phyloP scores from a whole-genome alignment of 2,113 vertebrate species.

The Muscicapa adusta region DNA sequence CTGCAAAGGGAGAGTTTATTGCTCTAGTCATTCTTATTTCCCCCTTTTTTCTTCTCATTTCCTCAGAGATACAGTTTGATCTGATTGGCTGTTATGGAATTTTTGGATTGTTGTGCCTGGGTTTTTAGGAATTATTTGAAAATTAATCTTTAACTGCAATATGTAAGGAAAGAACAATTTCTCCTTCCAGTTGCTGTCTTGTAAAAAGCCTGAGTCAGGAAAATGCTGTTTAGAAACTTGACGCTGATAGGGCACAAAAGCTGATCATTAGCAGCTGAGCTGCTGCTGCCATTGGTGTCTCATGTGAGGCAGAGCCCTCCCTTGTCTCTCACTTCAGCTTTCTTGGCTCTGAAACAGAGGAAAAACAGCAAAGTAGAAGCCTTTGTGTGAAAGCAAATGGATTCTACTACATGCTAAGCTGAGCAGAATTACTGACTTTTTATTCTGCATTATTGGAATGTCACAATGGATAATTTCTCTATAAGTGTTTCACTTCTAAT shows the following conservation, averaged over 20 bases:
- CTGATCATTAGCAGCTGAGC: not conserved
- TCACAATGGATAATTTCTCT: not conserved
- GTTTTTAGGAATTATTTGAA: not conserved
- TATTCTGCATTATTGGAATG: not conserved
- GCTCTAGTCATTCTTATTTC: not conserved
- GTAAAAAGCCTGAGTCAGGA: slow-evolving; percentile 22
- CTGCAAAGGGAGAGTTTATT: not conserved
- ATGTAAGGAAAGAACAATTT: not conserved
- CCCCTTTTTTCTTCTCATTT: not conserved
- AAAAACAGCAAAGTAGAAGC: not conserved
- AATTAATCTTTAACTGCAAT: not conserved
- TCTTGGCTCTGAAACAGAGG: slow-evolving; percentile 29
- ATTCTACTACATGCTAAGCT: not conserved
- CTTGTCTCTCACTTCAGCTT: not conserved
- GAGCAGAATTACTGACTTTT: not conserved
- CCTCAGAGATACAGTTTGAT: not conserved
- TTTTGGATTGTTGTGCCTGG: not conserved
- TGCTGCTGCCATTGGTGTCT: not conserved
- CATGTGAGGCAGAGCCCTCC: not conserved
- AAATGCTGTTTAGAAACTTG: not conserved
- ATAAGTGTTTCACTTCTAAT: not conserved
- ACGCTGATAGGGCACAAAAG: not conserved
- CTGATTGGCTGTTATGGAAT: not conserved
- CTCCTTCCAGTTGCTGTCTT: not conserved
- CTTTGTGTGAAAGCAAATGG: slow-evolving; percentile 6